These are phyloP conservation scores for Channallabes apus DNA, from an alignment of 2,797 vertebrate species.

Conservation along the genomic window DNA sequence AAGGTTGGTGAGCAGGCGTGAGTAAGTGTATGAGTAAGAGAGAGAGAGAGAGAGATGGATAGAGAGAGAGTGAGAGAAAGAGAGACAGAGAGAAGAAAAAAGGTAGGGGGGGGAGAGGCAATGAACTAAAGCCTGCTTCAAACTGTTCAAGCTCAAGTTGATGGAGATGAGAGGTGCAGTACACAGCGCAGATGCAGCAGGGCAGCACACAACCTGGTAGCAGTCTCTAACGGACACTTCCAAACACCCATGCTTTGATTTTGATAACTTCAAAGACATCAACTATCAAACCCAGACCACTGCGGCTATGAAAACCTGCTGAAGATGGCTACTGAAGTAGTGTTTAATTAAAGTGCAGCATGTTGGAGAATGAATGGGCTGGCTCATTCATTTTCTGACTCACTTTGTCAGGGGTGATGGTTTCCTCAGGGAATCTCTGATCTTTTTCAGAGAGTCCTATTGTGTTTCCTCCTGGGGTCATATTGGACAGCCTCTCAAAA, in stretches of 20 bases:
- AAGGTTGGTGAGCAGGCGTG: constrained; percentile 13
- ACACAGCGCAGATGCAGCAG: constrained; percentile 40
- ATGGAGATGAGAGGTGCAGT: constrained; percentile 44
- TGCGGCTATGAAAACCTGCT: constrained; percentile 27
- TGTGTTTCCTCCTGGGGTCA: constrained; percentile 35
- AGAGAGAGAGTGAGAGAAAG: constrained; percentile 9
- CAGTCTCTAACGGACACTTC: constrained; percentile 49
- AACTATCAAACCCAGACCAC: constrained; percentile 30
- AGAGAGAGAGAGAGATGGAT: neutral
- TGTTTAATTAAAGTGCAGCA: constrained; percentile 26
- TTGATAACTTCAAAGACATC: constrained; percentile 13
- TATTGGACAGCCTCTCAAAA: constrained; percentile 29
- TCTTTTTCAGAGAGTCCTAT: constrained; percentile 25
- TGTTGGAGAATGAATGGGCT: constrained; percentile 22
- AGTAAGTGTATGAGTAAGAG: constrained; percentile 4
- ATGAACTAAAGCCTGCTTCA: constrained; percentile 39
- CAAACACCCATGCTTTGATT: constrained; percentile 36
- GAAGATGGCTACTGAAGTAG: constrained; percentile 37
- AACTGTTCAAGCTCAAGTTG: constrained; percentile 44
- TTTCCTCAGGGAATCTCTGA: constrained; percentile 22
- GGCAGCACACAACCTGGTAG: constrained; percentile 41
- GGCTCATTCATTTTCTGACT: neutral
- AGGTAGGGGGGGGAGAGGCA: constrained; percentile 37
- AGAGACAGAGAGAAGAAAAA: constrained; percentile 13
- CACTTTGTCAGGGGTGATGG: constrained; percentile 9